These are phyloP conservation scores for Candoia aspera DNA, from an alignment of 2,113 vertebrate genomes.

Conservation along the genomic window DNA sequence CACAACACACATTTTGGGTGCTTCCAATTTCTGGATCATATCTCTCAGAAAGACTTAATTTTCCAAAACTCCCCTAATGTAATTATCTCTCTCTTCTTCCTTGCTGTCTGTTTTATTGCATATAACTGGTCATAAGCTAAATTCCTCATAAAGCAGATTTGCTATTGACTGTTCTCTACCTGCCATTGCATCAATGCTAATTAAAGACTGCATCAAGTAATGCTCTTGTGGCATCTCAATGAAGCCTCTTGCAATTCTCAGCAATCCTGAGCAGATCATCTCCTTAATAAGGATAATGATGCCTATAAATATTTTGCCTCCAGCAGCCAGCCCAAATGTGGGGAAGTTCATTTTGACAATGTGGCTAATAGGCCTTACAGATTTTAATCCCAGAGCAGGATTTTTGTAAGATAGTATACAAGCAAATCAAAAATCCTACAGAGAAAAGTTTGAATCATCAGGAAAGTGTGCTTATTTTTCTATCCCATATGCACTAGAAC, in stretches of 20 bases:
- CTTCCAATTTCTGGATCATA: constrained; percentile 19
- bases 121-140: background rate
- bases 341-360: constrained; percentile 25
- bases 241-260: constrained; percentile 59
- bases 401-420: background rate
- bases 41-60: background rate
- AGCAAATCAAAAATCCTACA: background rate
- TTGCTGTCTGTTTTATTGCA: constrained; percentile 2
- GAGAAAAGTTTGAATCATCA: background rate
- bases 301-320: constrained; percentile 7
- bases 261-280: constrained; percentile 10
- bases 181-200: constrained; percentile 49
- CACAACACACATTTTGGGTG: no score
- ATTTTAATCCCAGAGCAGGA: background rate
- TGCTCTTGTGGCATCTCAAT: constrained; percentile 55
- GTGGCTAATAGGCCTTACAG: background rate
- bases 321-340: constrained; percentile 6
- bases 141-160: constrained; percentile 47
- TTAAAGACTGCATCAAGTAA: constrained; percentile 57
- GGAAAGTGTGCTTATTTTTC: background rate
- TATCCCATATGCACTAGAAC: background rate
- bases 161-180: constrained; percentile 53
- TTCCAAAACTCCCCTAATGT: constrained; percentile 15
- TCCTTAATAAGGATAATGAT: background rate
- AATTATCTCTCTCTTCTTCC: background rate